These are phyloP conservation scores for Chloroclysta siterata DNA, from an alignment of 2,888 invertebrate species.

Conservation along the genomic window DNA sequence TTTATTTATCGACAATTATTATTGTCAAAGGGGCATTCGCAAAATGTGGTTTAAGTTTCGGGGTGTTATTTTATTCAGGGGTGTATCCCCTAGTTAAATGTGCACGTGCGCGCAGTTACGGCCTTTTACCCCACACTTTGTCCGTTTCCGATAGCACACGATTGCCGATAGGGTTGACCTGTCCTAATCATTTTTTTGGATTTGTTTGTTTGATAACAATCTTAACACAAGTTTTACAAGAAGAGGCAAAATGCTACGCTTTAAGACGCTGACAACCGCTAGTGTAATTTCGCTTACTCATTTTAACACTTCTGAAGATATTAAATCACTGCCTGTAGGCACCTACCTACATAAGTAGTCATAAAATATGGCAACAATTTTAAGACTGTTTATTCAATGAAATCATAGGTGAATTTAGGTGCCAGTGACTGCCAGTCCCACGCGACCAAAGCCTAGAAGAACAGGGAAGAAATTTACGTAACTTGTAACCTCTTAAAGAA, in stretches of 20 bases:
- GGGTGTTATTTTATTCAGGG: constrained; percentile 60
- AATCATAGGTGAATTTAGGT: too few relatives aligned
- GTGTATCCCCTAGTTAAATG: constrained; percentile 31
- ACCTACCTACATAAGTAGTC: too few relatives aligned
- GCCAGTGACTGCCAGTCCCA: too few relatives aligned
- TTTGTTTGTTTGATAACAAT: constrained; percentile 49
- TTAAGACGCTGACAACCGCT: too few relatives aligned
- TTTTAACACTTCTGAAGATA: too few relatives aligned
- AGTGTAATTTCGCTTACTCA: too few relatives aligned
- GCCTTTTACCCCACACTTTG: constrained; percentile 55
- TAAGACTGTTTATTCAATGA: too few relatives aligned
- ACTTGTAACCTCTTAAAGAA: too few relatives aligned
- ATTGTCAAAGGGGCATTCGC: constrained; percentile 63
- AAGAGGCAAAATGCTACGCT: background rate
- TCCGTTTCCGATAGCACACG: constrained; percentile 48
- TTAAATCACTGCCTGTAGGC: too few relatives aligned
- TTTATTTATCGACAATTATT: constrained; percentile 79
- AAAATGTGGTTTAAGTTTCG: constrained; percentile 65
- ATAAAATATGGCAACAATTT: too few relatives aligned
- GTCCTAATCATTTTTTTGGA: constrained; percentile 57
- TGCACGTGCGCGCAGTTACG: constrained; percentile 77
- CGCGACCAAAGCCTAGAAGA: too few relatives aligned
- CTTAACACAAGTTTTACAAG: constrained; percentile 23
- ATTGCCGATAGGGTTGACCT: constrained; percentile 68
- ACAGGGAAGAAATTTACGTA: too few relatives aligned